Conservation (phyloP, 2,888 invertebrate genomes). For the Synanthedon tipuliformis region DNA sequence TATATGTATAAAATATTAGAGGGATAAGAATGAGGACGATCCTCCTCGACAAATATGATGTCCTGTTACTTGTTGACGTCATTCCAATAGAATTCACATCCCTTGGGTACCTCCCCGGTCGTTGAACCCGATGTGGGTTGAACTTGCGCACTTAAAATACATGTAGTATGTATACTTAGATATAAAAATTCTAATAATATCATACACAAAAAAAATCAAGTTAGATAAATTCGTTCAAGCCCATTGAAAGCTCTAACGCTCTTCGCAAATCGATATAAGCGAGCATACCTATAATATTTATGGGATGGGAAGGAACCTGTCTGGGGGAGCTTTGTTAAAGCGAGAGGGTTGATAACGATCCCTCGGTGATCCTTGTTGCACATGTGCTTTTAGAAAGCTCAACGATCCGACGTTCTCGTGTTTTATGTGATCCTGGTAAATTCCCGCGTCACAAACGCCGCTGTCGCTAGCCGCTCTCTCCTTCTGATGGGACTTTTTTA, state of each 20-base stretch:
- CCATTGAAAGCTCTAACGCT: too few species aligned
- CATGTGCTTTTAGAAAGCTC: slow-evolving; percentile 50
- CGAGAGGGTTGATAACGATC: slow-evolving; percentile 22
- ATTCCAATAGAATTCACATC: slow-evolving; percentile 64
- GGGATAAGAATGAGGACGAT: background rate
- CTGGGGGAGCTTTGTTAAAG: slow-evolving; percentile 13
- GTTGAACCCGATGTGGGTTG: slow-evolving; percentile 5
- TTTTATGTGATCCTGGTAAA: slow-evolving; percentile 47
- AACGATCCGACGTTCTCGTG: slow-evolving; percentile 19
- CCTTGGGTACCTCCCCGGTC: slow-evolving; percentile 55
- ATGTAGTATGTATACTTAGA: background rate
- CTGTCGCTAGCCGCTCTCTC: slow-evolving; percentile 69
- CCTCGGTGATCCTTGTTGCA: slow-evolving; percentile 36
- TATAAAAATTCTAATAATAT: too few species aligned
- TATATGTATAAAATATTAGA: background rate
- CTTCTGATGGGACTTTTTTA: slow-evolving; percentile 47
- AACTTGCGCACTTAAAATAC: slow-evolving; percentile 1
- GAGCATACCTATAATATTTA: too few species aligned
- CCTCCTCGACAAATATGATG: slow-evolving; percentile 39
- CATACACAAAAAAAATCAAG: too few species aligned
- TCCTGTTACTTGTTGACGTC: slow-evolving; percentile 72
- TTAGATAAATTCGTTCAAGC: too few species aligned
- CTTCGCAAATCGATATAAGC: too few species aligned
- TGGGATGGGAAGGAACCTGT: too few species aligned
- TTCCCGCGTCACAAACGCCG: slow-evolving; percentile 60